Evolutionary conservation across 1,140 invertebrate genomes (phyloP).

Genomic region (Hylaeus anthracinus): DNA sequence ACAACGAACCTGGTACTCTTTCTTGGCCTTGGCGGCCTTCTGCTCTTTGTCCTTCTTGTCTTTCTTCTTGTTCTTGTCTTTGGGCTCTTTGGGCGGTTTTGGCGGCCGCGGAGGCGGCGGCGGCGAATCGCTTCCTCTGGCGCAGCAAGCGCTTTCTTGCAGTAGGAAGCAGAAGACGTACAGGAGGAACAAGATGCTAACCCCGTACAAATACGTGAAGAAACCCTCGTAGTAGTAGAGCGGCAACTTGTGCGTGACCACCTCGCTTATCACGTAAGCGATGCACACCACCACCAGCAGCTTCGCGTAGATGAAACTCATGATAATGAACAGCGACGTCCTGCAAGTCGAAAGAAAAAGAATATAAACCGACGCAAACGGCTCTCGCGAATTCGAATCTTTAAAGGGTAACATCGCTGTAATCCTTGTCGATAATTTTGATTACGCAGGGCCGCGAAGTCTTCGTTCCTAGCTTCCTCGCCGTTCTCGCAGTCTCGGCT

Average conservation of each 20-base stretch:
- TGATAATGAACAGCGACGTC: constrained; percentile 96
- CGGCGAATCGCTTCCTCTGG: constrained; percentile 85
- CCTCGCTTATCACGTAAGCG: constrained; percentile 95
- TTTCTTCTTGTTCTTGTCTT: constrained; percentile 83
- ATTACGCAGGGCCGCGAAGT: too few relatives aligned
- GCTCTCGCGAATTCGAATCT: background rate
- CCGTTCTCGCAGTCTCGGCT: too few relatives aligned
- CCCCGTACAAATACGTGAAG: constrained; percentile 97
- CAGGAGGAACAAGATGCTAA: constrained; percentile 96
- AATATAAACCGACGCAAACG: background rate
- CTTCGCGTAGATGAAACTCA: constrained; percentile 96
- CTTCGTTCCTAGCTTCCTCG: too few relatives aligned
- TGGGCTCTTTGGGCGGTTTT: constrained; percentile 88
- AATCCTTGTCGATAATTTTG: too few relatives aligned
- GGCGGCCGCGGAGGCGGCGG: constrained; percentile 87
- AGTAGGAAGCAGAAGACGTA: constrained; percentile 98
- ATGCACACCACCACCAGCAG: constrained; percentile 94
- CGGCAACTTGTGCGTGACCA: constrained; percentile 94
- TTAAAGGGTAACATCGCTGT: too few relatives aligned
- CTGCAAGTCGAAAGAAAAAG: constrained; percentile 79
- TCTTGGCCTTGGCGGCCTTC: constrained; percentile 82
- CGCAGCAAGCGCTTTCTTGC: constrained; percentile 93
- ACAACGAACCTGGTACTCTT: constrained; percentile 81
- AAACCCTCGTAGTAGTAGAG: constrained; percentile 97
- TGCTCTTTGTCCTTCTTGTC: constrained; percentile 81